phyloP scores from a whole-genome alignment of 1,140 invertebrate genomes.

The Pseudomyrmex concolor region DNA sequence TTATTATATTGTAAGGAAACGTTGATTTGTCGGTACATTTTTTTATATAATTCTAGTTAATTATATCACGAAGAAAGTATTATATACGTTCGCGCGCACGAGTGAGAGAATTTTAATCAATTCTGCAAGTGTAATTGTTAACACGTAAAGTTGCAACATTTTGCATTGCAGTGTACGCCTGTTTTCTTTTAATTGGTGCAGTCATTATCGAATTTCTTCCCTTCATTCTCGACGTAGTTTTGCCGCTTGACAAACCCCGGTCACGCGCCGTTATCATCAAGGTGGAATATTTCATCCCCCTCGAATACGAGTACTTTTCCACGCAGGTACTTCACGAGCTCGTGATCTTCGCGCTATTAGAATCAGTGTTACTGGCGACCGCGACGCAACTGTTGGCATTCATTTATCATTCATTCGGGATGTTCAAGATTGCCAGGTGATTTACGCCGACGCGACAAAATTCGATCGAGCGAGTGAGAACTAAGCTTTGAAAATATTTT shows the following conservation, averaged over 20 bases:
- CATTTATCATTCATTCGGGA: constrained; percentile 4
- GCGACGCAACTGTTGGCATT: constrained; percentile 11
- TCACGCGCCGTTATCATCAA: not conserved
- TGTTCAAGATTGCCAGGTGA: constrained; percentile 43
- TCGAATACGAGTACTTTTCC: not conserved
- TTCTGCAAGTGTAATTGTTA: too few relatives aligned
- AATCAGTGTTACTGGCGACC: not conserved
- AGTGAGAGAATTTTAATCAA: too few relatives aligned
- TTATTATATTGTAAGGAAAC: too few relatives aligned
- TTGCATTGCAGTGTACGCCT: not conserved
- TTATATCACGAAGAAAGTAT: too few relatives aligned
- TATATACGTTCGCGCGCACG: too few relatives aligned
- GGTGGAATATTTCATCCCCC: constrained; percentile 34
- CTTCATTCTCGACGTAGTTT: constrained; percentile 22
- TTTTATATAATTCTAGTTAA: too few relatives aligned
- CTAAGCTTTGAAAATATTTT: not conserved
- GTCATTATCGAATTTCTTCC: not conserved
- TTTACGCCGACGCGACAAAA: not conserved
- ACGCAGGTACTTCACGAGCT: not conserved
- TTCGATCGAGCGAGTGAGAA: not conserved
- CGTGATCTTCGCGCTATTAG: not conserved
- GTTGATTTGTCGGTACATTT: too few relatives aligned
- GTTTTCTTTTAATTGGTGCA: not conserved
- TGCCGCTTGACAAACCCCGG: constrained; percentile 35
- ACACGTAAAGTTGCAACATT: too few relatives aligned